phyloP scores from a whole-genome alignment of 1,140 invertebrate species.

The Panagrolaimus sp. region DNA sequence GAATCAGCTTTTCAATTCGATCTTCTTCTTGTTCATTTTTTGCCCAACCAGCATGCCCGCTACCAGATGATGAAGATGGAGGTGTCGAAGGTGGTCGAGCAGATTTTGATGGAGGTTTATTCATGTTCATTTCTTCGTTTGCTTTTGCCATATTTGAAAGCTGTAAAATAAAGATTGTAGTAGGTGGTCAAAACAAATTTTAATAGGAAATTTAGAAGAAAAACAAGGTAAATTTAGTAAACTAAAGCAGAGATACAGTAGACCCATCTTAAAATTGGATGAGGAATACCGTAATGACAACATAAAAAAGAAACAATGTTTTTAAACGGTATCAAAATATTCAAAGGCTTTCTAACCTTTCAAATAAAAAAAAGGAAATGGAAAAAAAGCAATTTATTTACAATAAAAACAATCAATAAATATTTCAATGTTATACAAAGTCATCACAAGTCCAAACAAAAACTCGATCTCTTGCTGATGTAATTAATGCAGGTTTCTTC shows the following conservation, averaged over 20 bases:
- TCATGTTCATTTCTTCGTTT: not conserved
- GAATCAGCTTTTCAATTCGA: not conserved
- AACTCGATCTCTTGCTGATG: slow-evolving; percentile 5
- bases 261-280: too few species aligned
- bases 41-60: not conserved
- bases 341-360: too few species aligned
- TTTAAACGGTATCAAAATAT: not conserved
- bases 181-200: too few species aligned
- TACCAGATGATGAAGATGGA: not conserved
- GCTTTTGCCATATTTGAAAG: slow-evolving; percentile 15
- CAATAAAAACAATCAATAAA: too few species aligned
- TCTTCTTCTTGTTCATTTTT: slow-evolving; percentile 5
- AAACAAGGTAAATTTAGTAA: too few species aligned
- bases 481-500: not conserved
- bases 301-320: not conserved
- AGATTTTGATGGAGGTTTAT: not conserved
- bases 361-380: too few species aligned
- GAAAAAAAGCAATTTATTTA: too few species aligned
- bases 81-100: not conserved
- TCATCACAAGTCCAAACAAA: slow-evolving; percentile 3
- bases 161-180: too few species aligned
- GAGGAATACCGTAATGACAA: not conserved
- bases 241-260: too few species aligned
- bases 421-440: too few species aligned
- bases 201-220: too few species aligned